Conservation (phyloP, 2,888 invertebrate species). For the Apotomis betuletana region DNA sequence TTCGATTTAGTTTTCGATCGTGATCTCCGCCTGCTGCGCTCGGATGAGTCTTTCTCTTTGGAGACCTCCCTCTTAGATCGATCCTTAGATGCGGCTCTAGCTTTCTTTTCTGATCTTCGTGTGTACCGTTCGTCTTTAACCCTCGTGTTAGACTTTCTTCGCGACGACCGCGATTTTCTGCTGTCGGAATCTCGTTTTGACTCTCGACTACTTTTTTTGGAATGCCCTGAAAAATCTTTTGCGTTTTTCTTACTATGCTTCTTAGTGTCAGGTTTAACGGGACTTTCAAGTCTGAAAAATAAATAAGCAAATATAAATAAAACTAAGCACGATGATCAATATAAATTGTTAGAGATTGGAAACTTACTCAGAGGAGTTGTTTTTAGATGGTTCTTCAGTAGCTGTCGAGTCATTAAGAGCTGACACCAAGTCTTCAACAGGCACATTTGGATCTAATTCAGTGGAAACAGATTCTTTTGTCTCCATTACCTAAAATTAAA, state of each 20-base stretch:
- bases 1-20: slow-evolving; percentile 63
- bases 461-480: slow-evolving; percentile 84
- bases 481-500: slow-evolving; percentile 82
- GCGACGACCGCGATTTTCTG: slow-evolving; percentile 66
- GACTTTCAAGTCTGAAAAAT: slow-evolving; percentile 44
- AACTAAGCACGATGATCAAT: not conserved
- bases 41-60: slow-evolving; percentile 66
- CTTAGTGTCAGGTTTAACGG: slow-evolving; percentile 53
- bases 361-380: slow-evolving; percentile 57
- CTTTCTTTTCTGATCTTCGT: slow-evolving; percentile 61
- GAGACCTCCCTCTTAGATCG: slow-evolving; percentile 53
- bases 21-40: slow-evolving; percentile 62
- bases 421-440: slow-evolving; percentile 87
- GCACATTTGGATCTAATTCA: slow-evolving; percentile 85
- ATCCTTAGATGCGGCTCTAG: slow-evolving; percentile 63
- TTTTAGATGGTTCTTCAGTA: slow-evolving; percentile 58
- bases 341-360: slow-evolving; percentile 26
- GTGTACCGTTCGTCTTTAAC: slow-evolving; percentile 64
- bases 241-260: slow-evolving; percentile 57
- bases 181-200: slow-evolving; percentile 67
- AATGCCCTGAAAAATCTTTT: slow-evolving; percentile 55
- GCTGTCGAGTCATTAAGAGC: slow-evolving; percentile 83
- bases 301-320: not conserved
- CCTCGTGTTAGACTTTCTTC: slow-evolving; percentile 62
- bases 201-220: slow-evolving; percentile 64